These are phyloP conservation scores for Hydrolagus colliei DNA, from an alignment of 2,797 vertebrate genomes.

Conservation along the genomic window DNA sequence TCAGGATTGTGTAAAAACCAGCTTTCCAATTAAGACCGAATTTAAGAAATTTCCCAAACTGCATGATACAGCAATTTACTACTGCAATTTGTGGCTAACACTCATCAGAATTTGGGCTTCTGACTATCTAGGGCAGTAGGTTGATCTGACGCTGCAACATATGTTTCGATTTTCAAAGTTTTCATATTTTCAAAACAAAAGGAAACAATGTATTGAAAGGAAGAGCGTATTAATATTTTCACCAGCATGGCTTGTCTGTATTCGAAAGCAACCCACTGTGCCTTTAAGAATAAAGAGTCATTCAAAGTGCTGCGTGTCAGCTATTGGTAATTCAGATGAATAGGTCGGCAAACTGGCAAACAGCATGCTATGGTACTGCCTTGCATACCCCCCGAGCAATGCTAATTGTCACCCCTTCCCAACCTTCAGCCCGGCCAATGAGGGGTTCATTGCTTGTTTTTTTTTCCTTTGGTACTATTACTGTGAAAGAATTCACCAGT, in stretches of 20 bases:
- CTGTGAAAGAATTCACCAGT: slow-evolving; percentile 49
- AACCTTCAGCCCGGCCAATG: neutral
- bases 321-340: neutral
- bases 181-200: neutral
- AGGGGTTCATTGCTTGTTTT: neutral
- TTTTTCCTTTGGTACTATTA: slow-evolving; percentile 6
- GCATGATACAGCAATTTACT: too few species aligned
- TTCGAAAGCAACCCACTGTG: neutral
- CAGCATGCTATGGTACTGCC: neutral
- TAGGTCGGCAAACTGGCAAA: neutral
- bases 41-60: too few species aligned
- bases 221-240: too few species aligned
- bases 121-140: too few species aligned
- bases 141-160: neutral
- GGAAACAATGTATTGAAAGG: neutral
- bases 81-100: too few species aligned
- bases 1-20: too few species aligned
- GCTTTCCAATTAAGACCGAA: too few species aligned
- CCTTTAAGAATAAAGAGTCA: neutral
- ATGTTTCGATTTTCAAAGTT: neutral
- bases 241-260: too few species aligned
- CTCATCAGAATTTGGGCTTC: too few species aligned
- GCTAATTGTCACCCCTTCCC: neutral
- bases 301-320: too few species aligned
- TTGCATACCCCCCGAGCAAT: too few species aligned